A percentile compares a stretch with the other conserved stretches of the same genome.
phyloP scores from a whole-genome alignment of 1,140 invertebrate species.

The Phenacoccus solenopsis region DNA sequence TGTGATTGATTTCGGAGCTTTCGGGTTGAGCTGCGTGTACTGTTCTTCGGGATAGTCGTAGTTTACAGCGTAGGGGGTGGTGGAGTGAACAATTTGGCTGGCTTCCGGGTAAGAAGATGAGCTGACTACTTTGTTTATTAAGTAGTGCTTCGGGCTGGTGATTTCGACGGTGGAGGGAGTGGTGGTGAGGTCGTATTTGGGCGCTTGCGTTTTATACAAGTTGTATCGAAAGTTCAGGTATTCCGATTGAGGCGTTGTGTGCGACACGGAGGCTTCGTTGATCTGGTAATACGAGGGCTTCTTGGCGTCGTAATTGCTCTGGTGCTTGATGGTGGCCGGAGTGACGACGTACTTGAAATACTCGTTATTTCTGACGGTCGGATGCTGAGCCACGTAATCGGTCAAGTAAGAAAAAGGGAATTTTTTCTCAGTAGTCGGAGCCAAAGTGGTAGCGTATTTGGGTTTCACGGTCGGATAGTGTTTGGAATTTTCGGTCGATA shows the following conservation, averaged over 20 bases:
- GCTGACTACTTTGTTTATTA: background rate
- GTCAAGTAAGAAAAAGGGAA: background rate
- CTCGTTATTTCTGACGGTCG: background rate
- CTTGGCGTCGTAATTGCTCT: background rate
- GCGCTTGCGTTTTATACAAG: slow-evolving; percentile 2
- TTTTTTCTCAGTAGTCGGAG: background rate
- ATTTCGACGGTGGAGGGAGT: background rate
- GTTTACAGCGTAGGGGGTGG: background rate
- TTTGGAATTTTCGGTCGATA: background rate
- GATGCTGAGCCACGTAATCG: background rate
- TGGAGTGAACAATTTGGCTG: too few relatives aligned
- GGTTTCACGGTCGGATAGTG: background rate
- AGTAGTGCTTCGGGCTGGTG: background rate
- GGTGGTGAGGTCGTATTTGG: slow-evolving; percentile 6
- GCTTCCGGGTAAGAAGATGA: background rate
- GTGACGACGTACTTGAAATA: background rate
- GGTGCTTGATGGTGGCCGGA: background rate
- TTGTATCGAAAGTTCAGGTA: background rate
- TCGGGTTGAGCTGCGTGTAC: background rate
- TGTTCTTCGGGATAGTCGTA: background rate
- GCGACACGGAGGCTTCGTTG: background rate
- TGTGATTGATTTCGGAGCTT: background rate
- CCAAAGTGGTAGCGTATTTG: background rate
- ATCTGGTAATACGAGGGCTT: background rate
- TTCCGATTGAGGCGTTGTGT: background rate